Conservation (phyloP, 2,888 invertebrate species). For the Cremastinae sp. region DNA sequence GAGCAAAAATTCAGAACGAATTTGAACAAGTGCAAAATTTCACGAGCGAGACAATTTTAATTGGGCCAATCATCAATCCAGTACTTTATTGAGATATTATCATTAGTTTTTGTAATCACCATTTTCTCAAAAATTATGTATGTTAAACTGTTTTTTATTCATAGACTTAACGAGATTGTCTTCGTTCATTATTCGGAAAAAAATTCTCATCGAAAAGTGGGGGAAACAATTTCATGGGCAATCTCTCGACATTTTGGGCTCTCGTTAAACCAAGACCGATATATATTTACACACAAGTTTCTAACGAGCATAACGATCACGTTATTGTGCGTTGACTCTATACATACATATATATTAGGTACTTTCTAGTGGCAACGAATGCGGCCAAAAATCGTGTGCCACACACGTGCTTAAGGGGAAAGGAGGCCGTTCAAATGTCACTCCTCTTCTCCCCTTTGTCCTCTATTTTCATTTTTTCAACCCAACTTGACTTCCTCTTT, state of each 20-base stretch:
- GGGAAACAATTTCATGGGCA: constrained; percentile 35
- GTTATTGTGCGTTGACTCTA: neutral
- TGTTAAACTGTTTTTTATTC: too few relatives aligned
- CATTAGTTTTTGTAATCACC: neutral
- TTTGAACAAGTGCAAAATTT: too few relatives aligned
- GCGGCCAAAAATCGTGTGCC: constrained; percentile 56
- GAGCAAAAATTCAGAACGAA: too few relatives aligned
- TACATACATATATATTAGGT: too few relatives aligned
- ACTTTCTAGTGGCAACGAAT: constrained; percentile 59
- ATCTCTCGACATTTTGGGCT: constrained; percentile 26
- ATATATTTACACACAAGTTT: constrained; percentile 11
- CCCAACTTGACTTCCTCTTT: constrained; percentile 12
- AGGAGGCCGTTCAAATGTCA: constrained; percentile 68
- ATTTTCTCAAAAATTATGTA: neutral
- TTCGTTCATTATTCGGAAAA: too few relatives aligned
- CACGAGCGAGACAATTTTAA: constrained; percentile 16
- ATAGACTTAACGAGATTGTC: too few relatives aligned
- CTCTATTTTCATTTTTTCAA: constrained; percentile 11
- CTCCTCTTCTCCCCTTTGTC: constrained; percentile 41
- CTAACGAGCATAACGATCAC: constrained; percentile 17
- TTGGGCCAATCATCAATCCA: constrained; percentile 23
- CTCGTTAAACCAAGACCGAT: constrained; percentile 2
- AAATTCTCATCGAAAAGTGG: too few relatives aligned
- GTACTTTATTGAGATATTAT: neutral
- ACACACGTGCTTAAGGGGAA: constrained; percentile 61